These are phyloP conservation scores for Ramphastos sulfuratus DNA, from an alignment of 2,113 vertebrate species.

Conservation along the genomic window DNA sequence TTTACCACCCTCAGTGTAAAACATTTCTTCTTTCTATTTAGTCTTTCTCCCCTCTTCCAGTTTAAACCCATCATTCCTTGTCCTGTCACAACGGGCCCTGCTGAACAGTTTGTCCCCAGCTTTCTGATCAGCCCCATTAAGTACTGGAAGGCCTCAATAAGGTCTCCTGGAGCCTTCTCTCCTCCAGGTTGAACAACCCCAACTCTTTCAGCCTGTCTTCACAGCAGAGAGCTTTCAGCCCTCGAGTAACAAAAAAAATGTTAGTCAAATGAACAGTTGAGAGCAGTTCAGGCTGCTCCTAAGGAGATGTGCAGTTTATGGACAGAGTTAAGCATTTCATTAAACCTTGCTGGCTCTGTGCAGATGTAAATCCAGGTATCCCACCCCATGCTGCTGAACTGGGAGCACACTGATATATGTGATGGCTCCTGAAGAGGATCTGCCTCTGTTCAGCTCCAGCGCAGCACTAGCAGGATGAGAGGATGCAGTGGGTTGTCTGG, in stretches of 20 bases:
- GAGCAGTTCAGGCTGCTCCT: not conserved
- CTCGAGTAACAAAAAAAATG: not conserved
- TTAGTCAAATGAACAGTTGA: not conserved
- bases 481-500: not conserved
- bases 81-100: too few species aligned
- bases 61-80: too few species aligned
- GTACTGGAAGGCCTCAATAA: too few species aligned
- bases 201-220: too few species aligned
- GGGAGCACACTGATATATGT: not conserved
- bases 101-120: too few species aligned
- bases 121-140: too few species aligned
- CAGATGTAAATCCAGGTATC: not conserved
- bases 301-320: not conserved
- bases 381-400: not conserved
- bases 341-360: not conserved
- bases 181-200: too few species aligned
- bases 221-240: too few species aligned
- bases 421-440: not conserved
- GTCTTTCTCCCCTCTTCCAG: too few species aligned
- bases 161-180: too few species aligned
- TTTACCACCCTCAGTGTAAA: too few species aligned
- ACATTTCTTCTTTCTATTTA: too few species aligned
- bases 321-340: not conserved
- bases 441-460: not conserved
- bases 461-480: not conserved